phyloP scores from a whole-genome alignment of 2,113 vertebrate species.

The Synodontis membranacea region DNA sequence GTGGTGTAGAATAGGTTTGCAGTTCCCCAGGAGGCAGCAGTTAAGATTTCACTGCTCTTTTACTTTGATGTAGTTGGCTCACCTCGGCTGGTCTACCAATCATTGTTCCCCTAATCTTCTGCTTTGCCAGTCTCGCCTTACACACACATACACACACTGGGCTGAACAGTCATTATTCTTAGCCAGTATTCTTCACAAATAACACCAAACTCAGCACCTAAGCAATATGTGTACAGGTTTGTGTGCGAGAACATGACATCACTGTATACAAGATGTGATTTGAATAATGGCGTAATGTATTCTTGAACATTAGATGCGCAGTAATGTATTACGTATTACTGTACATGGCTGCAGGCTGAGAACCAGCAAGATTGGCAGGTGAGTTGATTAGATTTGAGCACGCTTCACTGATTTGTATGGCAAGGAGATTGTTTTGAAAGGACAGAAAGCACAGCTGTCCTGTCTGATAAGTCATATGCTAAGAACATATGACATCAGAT shows the following conservation, averaged over 20 bases:
- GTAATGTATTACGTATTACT: conserved; percentile 40
- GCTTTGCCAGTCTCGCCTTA: neutral
- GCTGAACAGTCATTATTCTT: neutral
- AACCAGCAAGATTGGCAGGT: conserved; percentile 45
- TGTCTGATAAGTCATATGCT: conserved; percentile 42
- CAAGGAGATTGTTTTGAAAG: conserved; percentile 13
- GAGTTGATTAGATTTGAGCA: conserved; percentile 48
- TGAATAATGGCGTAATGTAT: conserved; percentile 13
- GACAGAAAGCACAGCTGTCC: conserved; percentile 32
- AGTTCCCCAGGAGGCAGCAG: neutral
- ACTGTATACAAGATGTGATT: neutral
- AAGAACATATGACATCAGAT: conserved; percentile 38
- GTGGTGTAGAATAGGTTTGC: neutral
- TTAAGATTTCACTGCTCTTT: conserved; percentile 5
- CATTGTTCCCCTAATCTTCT: neutral
- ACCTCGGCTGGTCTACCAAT: neutral
- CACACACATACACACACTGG: neutral
- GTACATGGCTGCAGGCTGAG: conserved; percentile 32
- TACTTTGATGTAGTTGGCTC: conserved; percentile 10
- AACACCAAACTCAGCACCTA: neutral
- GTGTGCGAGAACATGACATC: neutral
- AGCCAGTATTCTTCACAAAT: neutral
- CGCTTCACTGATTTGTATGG: conserved; percentile 46
- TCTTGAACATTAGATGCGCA: conserved; percentile 29
- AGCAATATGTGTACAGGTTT: neutral